Percentiles rank a stretch among this genome's conserved stretches.
phyloP scores from a whole-genome alignment of 2,888 invertebrate genomes.

The Drosophila borborema region DNA sequence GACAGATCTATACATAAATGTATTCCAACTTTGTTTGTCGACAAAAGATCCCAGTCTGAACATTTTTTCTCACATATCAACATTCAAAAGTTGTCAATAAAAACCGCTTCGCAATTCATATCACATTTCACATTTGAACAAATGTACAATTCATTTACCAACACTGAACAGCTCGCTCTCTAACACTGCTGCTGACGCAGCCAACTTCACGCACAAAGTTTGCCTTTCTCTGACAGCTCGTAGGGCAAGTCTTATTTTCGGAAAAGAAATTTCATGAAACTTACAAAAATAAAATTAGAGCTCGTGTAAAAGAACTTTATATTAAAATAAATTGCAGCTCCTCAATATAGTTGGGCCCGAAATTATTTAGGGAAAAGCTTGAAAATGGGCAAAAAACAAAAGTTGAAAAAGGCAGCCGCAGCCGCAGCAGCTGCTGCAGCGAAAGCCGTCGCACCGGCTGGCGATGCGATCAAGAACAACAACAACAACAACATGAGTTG shows the following conservation, averaged over 20 bases:
- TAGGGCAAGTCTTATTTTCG: slow-evolving; percentile 11
- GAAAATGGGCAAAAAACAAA: slow-evolving; percentile 53
- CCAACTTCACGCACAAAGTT: slow-evolving; percentile 24
- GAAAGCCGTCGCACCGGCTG: not conserved
- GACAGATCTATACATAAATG: no score
- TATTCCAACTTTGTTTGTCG: not conserved
- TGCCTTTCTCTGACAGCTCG: not conserved
- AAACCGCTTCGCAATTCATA: not conserved
- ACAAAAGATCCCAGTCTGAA: not conserved
- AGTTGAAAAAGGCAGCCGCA: slow-evolving; percentile 38
- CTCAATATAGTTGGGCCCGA: slow-evolving; percentile 2
- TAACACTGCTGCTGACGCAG: slow-evolving; percentile 15
- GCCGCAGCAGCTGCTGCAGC: slow-evolving; percentile 14
- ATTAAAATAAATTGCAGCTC: slow-evolving; percentile 32
- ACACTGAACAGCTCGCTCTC: not conserved
- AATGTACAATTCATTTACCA: not conserved
- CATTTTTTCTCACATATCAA: not conserved
- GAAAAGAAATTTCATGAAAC: not conserved
- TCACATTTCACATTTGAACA: not conserved
- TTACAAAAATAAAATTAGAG: slow-evolving; percentile 2
- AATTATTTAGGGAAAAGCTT: no score
- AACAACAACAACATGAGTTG: not conserved
- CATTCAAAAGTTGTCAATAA: not conserved
- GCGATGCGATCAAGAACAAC: not conserved
- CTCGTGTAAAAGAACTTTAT: slow-evolving; percentile 11